These are phyloP conservation scores for Brienomyrus longianalis DNA, from an alignment of 2,113 vertebrate species.

Conservation along the genomic window DNA sequence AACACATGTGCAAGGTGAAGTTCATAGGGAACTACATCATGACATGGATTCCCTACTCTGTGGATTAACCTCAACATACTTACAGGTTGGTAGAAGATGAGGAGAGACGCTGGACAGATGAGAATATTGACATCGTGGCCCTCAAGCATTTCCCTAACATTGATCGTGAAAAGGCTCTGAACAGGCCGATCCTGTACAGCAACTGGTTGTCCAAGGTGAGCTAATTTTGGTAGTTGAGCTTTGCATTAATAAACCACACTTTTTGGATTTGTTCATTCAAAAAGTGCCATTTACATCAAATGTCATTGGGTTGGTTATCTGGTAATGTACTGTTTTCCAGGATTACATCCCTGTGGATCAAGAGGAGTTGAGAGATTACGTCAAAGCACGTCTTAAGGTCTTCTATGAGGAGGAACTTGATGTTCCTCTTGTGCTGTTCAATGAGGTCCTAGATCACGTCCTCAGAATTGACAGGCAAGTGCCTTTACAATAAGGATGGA, in stretches of 20 bases:
- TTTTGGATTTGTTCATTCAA: neutral
- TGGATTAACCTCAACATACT: neutral
- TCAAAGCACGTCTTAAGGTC: slow-evolving; percentile 95
- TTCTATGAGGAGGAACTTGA: slow-evolving; percentile 97
- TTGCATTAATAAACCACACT: neutral
- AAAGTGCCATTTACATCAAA: neutral
- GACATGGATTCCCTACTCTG: neutral
- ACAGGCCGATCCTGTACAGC: slow-evolving; percentile 92
- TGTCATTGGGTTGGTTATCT: neutral
- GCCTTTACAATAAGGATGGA: neutral
- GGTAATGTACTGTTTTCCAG: slow-evolving; percentile 47
- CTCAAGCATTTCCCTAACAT: slow-evolving; percentile 98
- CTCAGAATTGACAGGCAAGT: slow-evolving; percentile 88
- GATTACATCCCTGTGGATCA: slow-evolving; percentile 98
- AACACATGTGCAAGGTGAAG: neutral
- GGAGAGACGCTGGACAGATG: slow-evolving; percentile 96
- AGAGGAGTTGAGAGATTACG: slow-evolving; percentile 93
- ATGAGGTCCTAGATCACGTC: slow-evolving; percentile 94
- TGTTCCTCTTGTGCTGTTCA: slow-evolving; percentile 93
- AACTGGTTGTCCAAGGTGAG: slow-evolving; percentile 96
- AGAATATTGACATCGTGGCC: slow-evolving; percentile 89
- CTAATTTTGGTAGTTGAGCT: neutral
- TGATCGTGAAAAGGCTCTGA: slow-evolving; percentile 85
- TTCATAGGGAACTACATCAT: neutral
- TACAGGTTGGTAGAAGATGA: slow-evolving; percentile 89